Evolutionary conservation across 1,140 invertebrate species (phyloP).

Genomic region (Homarus americanus): DNA sequence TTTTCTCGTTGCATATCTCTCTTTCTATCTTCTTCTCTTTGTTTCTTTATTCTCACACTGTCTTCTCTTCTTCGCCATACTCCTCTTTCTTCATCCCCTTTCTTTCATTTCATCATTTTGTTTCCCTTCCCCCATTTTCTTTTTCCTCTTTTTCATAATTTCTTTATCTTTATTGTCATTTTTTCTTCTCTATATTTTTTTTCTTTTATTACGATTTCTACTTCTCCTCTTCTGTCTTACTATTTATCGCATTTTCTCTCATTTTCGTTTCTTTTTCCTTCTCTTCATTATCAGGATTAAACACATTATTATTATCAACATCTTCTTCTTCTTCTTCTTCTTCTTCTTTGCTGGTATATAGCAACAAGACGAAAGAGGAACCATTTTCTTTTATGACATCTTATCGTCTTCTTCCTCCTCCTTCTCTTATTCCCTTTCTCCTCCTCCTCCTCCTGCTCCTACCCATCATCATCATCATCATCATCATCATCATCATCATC

Average conservation of each 20-base stretch:
- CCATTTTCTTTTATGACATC: too few relatives aligned
- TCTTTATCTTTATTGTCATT: too few relatives aligned
- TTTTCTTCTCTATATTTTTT: not conserved
- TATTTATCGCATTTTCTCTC: too few relatives aligned
- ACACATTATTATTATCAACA: too few relatives aligned
- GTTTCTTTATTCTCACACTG: not conserved
- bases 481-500: not conserved
- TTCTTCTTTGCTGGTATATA: not conserved
- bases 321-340: too few relatives aligned
- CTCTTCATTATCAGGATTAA: too few relatives aligned
- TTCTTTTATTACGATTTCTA: too few relatives aligned
- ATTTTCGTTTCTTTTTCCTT: too few relatives aligned
- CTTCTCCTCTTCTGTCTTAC: too few relatives aligned
- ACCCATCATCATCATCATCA: not conserved
- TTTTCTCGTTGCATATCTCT: slow-evolving; percentile 13
- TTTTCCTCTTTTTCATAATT: not conserved
- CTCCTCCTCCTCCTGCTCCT: slow-evolving; percentile 1
- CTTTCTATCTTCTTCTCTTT: not conserved
- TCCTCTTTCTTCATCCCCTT: slow-evolving; percentile 10
- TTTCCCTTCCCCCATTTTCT: not conserved
- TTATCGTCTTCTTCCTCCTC: slow-evolving; percentile 24
- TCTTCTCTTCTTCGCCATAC: not conserved
- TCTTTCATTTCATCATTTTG: not conserved
- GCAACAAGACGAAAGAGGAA: slow-evolving; percentile 1
- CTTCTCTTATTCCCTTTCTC: slow-evolving; percentile 25